Evolutionary conservation across 2,888 invertebrate genomes (phyloP).

Genomic region (Pandemis heparana): DNA sequence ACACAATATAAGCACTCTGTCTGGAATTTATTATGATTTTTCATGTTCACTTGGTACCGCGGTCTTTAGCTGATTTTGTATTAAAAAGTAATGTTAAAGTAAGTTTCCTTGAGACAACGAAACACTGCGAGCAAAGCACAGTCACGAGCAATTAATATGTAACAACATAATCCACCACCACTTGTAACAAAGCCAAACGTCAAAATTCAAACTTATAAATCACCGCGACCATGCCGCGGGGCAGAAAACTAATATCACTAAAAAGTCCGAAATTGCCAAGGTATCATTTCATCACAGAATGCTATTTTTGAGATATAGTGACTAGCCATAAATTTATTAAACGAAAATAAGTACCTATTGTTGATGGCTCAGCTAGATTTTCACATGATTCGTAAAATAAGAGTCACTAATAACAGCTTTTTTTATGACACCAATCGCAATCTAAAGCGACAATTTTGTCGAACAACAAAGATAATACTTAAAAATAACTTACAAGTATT

Average conservation of each 20-base stretch:
- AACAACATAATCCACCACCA: background rate
- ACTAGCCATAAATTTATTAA: slow-evolving; percentile 51
- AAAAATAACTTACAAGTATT: slow-evolving; percentile 45
- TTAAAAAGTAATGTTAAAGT: background rate
- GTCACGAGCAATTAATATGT: slow-evolving; percentile 2
- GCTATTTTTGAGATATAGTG: slow-evolving; percentile 63
- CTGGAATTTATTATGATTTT: too few species aligned
- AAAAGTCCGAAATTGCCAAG: slow-evolving; percentile 68
- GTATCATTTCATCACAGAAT: slow-evolving; percentile 76
- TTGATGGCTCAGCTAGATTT: slow-evolving; percentile 30
- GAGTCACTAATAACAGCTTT: slow-evolving; percentile 53
- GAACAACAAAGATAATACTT: slow-evolving; percentile 57
- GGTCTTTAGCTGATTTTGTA: too few species aligned
- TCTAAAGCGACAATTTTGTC: slow-evolving; percentile 52
- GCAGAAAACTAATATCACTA: slow-evolving; percentile 60
- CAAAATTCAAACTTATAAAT: background rate
- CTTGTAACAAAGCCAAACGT: background rate
- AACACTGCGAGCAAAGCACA: background rate
- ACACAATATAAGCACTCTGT: too few species aligned
- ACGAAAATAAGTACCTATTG: slow-evolving; percentile 46
- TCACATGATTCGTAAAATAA: slow-evolving; percentile 33
- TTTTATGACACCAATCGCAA: slow-evolving; percentile 48
- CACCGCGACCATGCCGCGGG: slow-evolving; percentile 4
- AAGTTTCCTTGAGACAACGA: background rate
- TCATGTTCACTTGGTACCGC: too few species aligned